Conservation (phyloP, 2,113 vertebrate species). For the Oriolus oriolus region DNA sequence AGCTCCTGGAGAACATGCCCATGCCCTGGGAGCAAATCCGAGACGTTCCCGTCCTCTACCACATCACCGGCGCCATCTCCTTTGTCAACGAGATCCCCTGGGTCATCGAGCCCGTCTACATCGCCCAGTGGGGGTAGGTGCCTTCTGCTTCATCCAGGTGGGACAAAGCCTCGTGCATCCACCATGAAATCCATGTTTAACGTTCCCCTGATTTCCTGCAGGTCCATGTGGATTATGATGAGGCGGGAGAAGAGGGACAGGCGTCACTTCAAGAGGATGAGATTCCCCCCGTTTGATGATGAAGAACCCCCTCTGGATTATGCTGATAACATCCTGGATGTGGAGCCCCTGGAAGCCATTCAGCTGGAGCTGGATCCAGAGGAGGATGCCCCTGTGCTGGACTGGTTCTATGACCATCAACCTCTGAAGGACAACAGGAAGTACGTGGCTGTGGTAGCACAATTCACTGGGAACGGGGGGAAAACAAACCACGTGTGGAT, state of each 20-base stretch:
- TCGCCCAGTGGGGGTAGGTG: slow-evolving; percentile 96
- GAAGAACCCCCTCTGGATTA: slow-evolving; percentile 97
- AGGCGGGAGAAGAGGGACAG: slow-evolving; percentile 95
- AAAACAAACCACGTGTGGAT: fast-evolving
- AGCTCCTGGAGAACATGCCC: slow-evolving; percentile 98
- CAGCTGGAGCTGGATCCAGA: slow-evolving; percentile 95
- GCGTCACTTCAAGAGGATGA: slow-evolving; percentile 97
- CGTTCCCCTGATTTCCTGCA: background rate
- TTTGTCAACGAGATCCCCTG: slow-evolving; percentile 99
- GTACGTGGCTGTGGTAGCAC: slow-evolving; percentile 59
- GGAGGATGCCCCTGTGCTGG: slow-evolving; percentile 87
- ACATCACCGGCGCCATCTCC: slow-evolving; percentile 97
- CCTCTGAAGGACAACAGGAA: slow-evolving; percentile 91
- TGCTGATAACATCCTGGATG: slow-evolving; percentile 96
- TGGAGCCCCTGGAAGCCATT: slow-evolving; percentile 95
- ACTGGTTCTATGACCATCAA: slow-evolving; percentile 98
- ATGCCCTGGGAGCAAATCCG: slow-evolving; percentile 99
- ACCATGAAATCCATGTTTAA: fast-evolving
- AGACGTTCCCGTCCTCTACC: slow-evolving; percentile 94
- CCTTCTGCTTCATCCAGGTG: background rate
- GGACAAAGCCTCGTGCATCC: background rate
- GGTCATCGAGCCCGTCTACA: slow-evolving; percentile 98
- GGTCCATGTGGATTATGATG: slow-evolving; percentile 99
- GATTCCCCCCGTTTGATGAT: slow-evolving; percentile 96
- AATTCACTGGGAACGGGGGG: background rate